These are phyloP conservation scores for Leptinotarsa undecemlineata DNA, from an alignment of 1,140 invertebrate species.

Conservation along the genomic window DNA sequence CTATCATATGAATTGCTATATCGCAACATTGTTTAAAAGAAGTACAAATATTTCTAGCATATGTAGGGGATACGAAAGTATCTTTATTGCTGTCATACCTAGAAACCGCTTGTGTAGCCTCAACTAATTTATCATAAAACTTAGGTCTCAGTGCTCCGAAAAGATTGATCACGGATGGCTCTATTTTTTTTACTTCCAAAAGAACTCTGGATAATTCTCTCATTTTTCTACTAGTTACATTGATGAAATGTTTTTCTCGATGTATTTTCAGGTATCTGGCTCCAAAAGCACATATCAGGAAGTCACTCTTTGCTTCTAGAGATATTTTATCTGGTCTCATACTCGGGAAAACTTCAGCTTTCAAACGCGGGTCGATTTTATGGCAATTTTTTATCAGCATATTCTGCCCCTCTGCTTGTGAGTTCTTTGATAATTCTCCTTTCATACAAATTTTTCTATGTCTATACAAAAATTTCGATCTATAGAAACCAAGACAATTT, in stretches of 20 bases:
- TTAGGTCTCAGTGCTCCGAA: not conserved
- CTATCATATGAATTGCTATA: conserved; percentile 22
- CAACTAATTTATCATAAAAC: too few relatives aligned
- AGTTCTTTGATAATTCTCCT: not conserved
- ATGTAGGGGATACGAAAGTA: conserved; percentile 37
- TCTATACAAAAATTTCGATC: conserved; percentile 16
- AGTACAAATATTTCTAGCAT: conserved; percentile 39
- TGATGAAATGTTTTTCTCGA: conserved; percentile 37
- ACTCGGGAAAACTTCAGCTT: conserved; percentile 37
- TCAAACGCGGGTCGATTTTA: conserved; percentile 30
- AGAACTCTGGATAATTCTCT: conserved; percentile 39
- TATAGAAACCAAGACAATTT: conserved; percentile 16
- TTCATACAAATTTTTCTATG: conserved; percentile 10
- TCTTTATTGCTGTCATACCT: conserved; percentile 15
- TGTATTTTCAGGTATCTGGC: conserved; percentile 35
- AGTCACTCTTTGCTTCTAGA: conserved; percentile 39
- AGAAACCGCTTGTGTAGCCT: too few relatives aligned
- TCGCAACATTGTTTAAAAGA: conserved; percentile 41
- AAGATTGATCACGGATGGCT: conserved; percentile 27
- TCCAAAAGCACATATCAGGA: conserved; percentile 36
- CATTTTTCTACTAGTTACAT: conserved; percentile 38
- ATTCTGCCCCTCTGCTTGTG: conserved; percentile 10
- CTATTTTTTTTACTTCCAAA: conserved; percentile 33
- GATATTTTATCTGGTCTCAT: conserved; percentile 42
- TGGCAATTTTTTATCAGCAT: conserved; percentile 15